Conservation (phyloP, 2,113 vertebrate genomes). For the Menidia beryllina region DNA sequence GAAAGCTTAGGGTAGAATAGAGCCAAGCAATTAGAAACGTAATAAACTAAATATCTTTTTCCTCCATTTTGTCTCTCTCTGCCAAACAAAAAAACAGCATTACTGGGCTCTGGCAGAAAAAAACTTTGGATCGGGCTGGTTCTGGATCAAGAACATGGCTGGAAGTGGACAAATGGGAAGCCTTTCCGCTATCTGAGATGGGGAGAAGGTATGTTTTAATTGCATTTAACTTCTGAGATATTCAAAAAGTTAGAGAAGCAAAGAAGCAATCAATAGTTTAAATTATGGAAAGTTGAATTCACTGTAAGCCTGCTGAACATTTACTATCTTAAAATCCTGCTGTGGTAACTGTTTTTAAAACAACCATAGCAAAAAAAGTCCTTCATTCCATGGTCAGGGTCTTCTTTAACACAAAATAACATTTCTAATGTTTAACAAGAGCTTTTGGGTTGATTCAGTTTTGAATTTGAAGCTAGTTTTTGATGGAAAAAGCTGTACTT, state of each 20-base stretch:
- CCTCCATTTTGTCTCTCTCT: constrained; percentile 7
- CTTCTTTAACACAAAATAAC: no score
- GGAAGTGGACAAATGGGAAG: constrained; percentile 88
- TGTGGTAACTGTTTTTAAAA: no score
- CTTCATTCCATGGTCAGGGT: no score
- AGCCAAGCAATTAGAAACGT: constrained; percentile 42
- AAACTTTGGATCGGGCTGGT: constrained; percentile 92
- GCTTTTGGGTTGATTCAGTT: no score
- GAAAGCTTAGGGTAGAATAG: no score
- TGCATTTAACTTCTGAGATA: neutral
- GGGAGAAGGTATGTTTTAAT: constrained; percentile 84
- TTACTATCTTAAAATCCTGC: no score
- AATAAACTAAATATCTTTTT: constrained; percentile 43
- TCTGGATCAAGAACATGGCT: constrained; percentile 87
- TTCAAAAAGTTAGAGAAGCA: neutral
- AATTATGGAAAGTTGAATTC: no score
- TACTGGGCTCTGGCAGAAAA: constrained; percentile 17
- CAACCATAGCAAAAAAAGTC: no score
- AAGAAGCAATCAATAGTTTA: neutral
- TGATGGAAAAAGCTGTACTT: no score
- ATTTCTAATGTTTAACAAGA: no score
- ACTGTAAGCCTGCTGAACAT: no score
- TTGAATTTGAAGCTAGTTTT: no score
- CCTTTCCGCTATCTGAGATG: constrained; percentile 92
- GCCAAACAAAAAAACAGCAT: constrained; percentile 51